Evolutionary conservation across 1,140 invertebrate species (phyloP).

Genomic region (Geopemphigus sp.): DNA sequence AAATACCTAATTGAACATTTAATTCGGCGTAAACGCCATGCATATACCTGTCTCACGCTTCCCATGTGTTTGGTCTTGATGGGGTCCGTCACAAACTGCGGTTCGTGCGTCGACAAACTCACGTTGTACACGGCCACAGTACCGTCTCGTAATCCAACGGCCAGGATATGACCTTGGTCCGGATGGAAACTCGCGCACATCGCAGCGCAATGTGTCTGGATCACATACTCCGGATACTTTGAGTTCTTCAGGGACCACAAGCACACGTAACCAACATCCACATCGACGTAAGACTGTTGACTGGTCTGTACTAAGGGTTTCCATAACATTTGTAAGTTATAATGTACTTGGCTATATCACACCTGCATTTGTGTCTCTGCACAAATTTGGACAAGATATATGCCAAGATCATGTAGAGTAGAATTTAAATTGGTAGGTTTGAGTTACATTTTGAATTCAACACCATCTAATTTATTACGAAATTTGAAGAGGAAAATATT

Average conservation of each 20-base stretch:
- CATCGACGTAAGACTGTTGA: neutral
- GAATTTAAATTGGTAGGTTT: too few relatives aligned
- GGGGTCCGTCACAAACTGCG: conserved; percentile 71
- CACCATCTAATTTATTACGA: too few relatives aligned
- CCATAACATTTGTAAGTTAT: too few relatives aligned
- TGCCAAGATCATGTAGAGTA: too few relatives aligned
- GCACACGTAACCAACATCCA: conserved; percentile 71
- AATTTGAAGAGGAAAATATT: too few relatives aligned
- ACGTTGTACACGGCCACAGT: conserved; percentile 85
- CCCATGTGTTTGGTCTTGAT: conserved; percentile 72
- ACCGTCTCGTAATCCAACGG: conserved; percentile 83
- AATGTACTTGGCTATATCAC: too few relatives aligned
- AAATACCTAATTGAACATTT: too few relatives aligned
- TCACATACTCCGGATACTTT: conserved; percentile 85
- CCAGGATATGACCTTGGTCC: conserved; percentile 76
- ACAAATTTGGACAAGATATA: too few relatives aligned
- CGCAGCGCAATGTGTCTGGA: conserved; percentile 73
- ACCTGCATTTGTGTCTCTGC: too few relatives aligned
- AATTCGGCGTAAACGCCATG: too few relatives aligned
- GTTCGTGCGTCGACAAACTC: conserved; percentile 62
- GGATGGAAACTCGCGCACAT: conserved; percentile 85
- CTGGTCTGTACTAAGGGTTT: neutral
- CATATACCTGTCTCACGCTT: conserved; percentile 72
- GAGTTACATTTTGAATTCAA: too few relatives aligned
- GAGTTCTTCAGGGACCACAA: conserved; percentile 90